Base-by-base conservation (phyloP, 2,888 invertebrate genomes). In the Teinopalpus imperialis region DNA sequence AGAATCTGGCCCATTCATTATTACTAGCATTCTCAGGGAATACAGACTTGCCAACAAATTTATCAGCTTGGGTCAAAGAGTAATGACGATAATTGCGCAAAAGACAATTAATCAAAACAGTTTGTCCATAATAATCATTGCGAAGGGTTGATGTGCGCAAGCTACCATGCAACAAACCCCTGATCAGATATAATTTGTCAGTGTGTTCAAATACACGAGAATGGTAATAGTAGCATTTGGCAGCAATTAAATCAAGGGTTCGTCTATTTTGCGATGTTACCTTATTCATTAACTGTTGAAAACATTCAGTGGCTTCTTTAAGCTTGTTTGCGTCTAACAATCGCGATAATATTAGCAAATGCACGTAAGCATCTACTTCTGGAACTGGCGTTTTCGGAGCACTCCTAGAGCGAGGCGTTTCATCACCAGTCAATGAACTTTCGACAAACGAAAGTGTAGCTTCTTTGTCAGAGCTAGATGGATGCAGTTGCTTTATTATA, bases 1-100 rank as follows among this genome's bases (percentile, higher is more conserved):
- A 90, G 78, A 97, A 99, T 70, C 99, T 91, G 2, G 99, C 99
- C 97, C 98, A 98, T 74, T 99, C 99, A 88, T 99, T 99, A 78
- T 99, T 99, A 69, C 98, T 97, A 1, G 98, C 98, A 56, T 94
- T 94, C 82, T 99, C 99, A 1, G 99, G 99, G 69, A 97, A 99
- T 0, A 97, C 95, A 7, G 98, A 97, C 78, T 99, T 99, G 50
- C 97, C 95, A 0, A 99, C 98, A 54, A 99, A 90, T 76, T 99
- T 99, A 71, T 98, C 98, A 1, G 99, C 96, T 81, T 99, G 98
- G 85, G 98, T 98, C 13, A 99, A 88, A 56, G 97, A 97, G 74
- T 97, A 98, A 73, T 98, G 95, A 16, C 99, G 90, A 76, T 99
- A 99, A 80, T 98, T 98, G 43, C 99, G 92, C 42, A 99, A 85